Percentiles rank a stretch among this genome's conserved stretches.
Conservation (phyloP, 2,797 vertebrate species). For the Gymnodraco acuticeps region DNA sequence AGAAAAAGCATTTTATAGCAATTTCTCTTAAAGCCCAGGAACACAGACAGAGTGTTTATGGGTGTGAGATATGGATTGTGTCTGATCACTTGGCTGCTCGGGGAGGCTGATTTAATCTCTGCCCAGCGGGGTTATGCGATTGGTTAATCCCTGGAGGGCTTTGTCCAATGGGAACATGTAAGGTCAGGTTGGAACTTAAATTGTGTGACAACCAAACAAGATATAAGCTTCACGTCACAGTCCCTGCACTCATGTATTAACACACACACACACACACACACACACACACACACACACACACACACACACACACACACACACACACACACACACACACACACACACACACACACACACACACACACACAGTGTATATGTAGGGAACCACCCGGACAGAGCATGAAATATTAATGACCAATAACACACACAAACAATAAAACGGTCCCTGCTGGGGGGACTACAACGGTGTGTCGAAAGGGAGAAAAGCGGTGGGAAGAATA, state of each 20-base stretch:
- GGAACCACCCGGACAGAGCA: constrained; percentile 52
- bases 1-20: too few relatives aligned
- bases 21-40: too few relatives aligned
- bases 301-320: constrained; percentile 1
- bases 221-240: constrained; percentile 38
- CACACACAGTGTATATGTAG: too few relatives aligned
- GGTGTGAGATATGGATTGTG: constrained; percentile 25
- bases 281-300: background rate
- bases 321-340: too few relatives aligned
- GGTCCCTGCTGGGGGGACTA: constrained; percentile 39
- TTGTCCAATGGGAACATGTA: constrained; percentile 52
- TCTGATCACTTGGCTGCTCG: constrained; percentile 51
- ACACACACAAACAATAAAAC: constrained; percentile 54
- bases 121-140: constrained; percentile 44
- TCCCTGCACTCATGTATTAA: background rate
- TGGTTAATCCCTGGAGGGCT: constrained; percentile 62
- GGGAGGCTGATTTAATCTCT: constrained; percentile 56
- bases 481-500: constrained; percentile 36
- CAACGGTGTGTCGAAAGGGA: constrained; percentile 14
- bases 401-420: constrained; percentile 72
- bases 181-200: constrained; percentile 63
- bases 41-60: background rate
- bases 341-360: too few relatives aligned
- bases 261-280: background rate
- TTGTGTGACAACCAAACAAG: constrained; percentile 50